These are phyloP conservation scores for Acanthurus leucopareius DNA, from an alignment of 2,797 vertebrate species.

Conservation along the genomic window DNA sequence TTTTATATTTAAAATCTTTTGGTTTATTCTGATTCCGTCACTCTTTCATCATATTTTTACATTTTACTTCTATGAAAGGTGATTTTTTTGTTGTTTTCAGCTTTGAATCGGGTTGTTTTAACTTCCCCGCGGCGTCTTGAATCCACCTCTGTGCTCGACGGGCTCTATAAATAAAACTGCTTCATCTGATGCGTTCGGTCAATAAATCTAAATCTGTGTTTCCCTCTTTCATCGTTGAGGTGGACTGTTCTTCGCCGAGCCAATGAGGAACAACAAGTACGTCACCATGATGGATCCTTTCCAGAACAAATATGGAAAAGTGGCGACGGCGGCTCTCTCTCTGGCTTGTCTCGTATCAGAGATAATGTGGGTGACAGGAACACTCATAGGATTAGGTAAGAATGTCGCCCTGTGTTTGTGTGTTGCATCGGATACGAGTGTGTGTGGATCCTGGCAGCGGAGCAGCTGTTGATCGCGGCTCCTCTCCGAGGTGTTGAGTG, in stretches of 20 bases:
- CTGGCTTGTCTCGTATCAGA: slow-evolving; percentile 72
- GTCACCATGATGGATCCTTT: slow-evolving; percentile 84
- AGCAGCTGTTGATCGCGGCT: slow-evolving; percentile 59
- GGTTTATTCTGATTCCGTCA: no score
- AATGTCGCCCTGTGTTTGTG: slow-evolving; percentile 43
- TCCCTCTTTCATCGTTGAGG: slow-evolving; percentile 27
- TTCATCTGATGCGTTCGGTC: background rate
- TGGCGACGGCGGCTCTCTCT: slow-evolving; percentile 68
- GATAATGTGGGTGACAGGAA: slow-evolving; percentile 79
- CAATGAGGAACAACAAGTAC: slow-evolving; percentile 76
- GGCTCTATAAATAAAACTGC: background rate
- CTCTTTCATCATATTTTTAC: no score
- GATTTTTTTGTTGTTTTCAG: no score
- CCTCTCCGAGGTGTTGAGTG: slow-evolving; percentile 37
- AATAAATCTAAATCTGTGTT: background rate
- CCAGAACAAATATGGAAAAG: slow-evolving; percentile 81
- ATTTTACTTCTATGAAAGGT: no score
- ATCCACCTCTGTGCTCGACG: no score
- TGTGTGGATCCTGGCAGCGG: slow-evolving; percentile 37
- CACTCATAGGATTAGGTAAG: slow-evolving; percentile 80
- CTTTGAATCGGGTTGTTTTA: no score
- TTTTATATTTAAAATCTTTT: no score
- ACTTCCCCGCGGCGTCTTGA: no score
- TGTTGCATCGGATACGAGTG: slow-evolving; percentile 35
- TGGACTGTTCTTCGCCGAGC: slow-evolving; percentile 76